These are phyloP conservation scores for Adineta ricciae DNA, from an alignment of 2,888 invertebrate genomes.

Conservation along the genomic window DNA sequence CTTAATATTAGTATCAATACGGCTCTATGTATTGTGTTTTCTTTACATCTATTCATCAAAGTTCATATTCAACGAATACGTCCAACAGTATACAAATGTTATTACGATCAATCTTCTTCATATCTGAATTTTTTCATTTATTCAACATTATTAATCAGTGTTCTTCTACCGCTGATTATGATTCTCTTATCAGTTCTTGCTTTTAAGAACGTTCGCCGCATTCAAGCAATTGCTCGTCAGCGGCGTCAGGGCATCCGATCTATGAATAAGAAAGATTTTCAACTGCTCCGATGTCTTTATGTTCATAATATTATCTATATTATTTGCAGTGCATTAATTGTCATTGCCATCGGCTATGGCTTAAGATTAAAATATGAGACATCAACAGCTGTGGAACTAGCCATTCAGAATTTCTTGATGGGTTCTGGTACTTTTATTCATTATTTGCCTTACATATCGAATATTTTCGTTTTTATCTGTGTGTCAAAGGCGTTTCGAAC, in stretches of 20 bases:
- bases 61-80: not conserved
- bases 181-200: not conserved
- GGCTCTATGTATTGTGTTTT: not conserved
- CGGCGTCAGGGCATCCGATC: not conserved
- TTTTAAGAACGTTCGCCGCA: not conserved
- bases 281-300: not conserved
- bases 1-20: not conserved
- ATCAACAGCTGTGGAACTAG: not conserved
- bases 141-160: not conserved
- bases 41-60: not conserved
- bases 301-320: not conserved
- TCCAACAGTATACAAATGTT: not conserved
- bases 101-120: not conserved
- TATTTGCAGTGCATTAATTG: not conserved
- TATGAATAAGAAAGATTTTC: not conserved
- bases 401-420: not conserved
- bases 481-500: not conserved
- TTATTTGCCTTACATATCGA: not conserved
- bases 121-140: not conserved
- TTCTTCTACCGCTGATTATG: not conserved
- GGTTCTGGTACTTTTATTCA: not conserved
- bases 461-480: not conserved
- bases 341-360: not conserved
- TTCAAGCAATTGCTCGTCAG: not conserved
- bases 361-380: not conserved